A percentile compares a stretch with the other conserved stretches of the same genome.
phyloP scores from a whole-genome alignment of 2,888 invertebrate species.

The Philereme transversata region DNA sequence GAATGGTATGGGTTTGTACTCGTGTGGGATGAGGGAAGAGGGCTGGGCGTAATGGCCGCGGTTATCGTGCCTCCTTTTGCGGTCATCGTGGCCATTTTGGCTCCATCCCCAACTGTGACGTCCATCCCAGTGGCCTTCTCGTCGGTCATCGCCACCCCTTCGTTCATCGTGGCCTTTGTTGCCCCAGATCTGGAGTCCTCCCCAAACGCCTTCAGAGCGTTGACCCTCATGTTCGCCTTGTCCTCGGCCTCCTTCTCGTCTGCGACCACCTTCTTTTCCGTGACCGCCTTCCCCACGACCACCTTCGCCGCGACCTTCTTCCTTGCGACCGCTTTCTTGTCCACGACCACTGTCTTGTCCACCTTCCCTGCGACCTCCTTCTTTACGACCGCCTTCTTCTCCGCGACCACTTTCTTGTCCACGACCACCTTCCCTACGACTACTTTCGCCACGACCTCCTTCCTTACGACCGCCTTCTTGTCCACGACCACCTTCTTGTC shows the following conservation, averaged over 20 bases:
- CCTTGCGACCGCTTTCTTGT: background rate
- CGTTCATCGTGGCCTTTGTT: conserved; percentile 1
- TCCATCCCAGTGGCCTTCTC: conserved; percentile 3
- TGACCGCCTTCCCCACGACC: background rate
- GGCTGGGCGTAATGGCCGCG: conserved; percentile 20
- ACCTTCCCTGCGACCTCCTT: conserved; percentile 4
- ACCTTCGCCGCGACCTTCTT: conserved; percentile 7
- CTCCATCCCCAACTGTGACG: conserved; percentile 27
- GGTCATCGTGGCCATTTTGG: conserved; percentile 14
- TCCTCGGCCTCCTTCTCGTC: background rate
- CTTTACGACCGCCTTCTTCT: conserved; percentile 3
- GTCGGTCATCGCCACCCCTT: background rate
- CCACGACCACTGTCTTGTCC: conserved; percentile 2
- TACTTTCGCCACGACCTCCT: background rate
- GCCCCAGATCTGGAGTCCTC: conserved; percentile 20
- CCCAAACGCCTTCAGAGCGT: conserved; percentile 17
- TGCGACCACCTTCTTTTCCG: background rate
- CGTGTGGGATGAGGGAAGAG: conserved; percentile 12
- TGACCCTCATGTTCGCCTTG: background rate
- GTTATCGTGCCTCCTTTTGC: conserved; percentile 10
- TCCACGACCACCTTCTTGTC: conserved; percentile 1
- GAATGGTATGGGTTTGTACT: conserved; percentile 27
- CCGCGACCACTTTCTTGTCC: conserved; percentile 5
- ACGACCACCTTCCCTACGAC: background rate
- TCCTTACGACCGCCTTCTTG: conserved; percentile 1